Base-by-base conservation (phyloP, 2,888 invertebrate species). In the Axea sp. region DNA sequence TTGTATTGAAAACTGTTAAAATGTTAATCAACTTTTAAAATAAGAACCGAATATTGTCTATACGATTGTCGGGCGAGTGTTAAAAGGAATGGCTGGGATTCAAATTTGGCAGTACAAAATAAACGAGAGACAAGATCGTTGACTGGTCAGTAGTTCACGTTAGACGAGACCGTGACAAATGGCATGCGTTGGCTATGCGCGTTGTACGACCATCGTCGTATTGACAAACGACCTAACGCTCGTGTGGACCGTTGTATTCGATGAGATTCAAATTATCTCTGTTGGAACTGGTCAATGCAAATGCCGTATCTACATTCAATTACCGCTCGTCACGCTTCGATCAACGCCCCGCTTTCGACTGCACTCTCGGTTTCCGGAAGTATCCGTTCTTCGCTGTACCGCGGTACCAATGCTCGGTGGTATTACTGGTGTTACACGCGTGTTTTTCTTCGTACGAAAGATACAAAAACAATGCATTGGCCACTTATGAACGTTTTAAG, bases 211-310 rank as follows among this genome's bases (percentile, higher is more conserved):
- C 80, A 88, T 88, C 81, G 88, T 87, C 77, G 88, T 88, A 85
- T 88, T 89, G 80, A 88, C 87, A 80, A 90, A 84, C 84, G 86
- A 86, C 82, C 86, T 82, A 83, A 81, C 84, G 81, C 80, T 77
- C 78, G 77, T 82, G 82, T 80, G 83, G 81, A 80, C 81, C 81
- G 82, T 81, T 82, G 83, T 82, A 82, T 86, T 85, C 84, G 83
- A 86, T 83, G 86, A 86, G 84, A 86, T 86, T 86, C 85, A 83
- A 86, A 86, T 87, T 86, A 87, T 87, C 86, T 86, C 85, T 85
- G 84, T 82, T 83, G 83, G 83, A 85, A 82, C 85, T 85, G 84
- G 86, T 86, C 84, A 85, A 84, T 85, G 86, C 86, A 86, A 85
- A 86, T 85, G 83, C 83, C 83, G 83, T 84, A 83, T 81, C 84